A percentile compares a stretch with the other conserved stretches of the same genome.
These are phyloP conservation scores for Cercopithecus neglectus DNA, from an alignment of 2,797 vertebrate genomes.

Conservation along the genomic window DNA sequence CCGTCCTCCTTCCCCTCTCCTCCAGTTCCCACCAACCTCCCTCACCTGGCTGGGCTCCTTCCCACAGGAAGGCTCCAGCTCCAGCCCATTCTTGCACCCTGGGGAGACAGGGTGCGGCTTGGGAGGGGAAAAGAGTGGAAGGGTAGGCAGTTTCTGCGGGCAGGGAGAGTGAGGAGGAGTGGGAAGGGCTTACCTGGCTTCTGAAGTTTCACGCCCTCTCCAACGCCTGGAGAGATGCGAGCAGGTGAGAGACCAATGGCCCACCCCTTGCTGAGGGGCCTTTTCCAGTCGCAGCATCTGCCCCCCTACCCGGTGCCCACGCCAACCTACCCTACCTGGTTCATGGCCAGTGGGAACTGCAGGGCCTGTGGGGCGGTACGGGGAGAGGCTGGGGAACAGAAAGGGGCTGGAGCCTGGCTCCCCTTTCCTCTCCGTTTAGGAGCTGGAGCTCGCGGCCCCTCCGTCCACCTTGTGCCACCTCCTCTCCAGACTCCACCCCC, in stretches of 20 bases:
- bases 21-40: neutral
- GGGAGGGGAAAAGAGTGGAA: neutral
- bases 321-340: neutral
- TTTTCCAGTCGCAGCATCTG: neutral
- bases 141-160: neutral
- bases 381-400: neutral
- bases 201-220: neutral
- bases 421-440: neutral
- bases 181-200: neutral
- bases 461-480: neutral
- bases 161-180: neutral
- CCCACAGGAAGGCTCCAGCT: neutral
- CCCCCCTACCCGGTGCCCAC: neutral
- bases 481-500: neutral
- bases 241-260: neutral
- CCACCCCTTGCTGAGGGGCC: no score
- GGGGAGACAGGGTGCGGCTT: neutral
- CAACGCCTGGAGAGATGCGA: neutral
- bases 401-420: neutral
- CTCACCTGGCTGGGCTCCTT: neutral
- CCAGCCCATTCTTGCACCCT: conserved; percentile 9
- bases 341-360: neutral
- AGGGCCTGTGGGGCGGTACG: neutral
- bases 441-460: no score
- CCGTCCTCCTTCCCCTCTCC: neutral